Conservation (phyloP, 2,888 invertebrate genomes). For the Eristalis arbustorum region DNA sequence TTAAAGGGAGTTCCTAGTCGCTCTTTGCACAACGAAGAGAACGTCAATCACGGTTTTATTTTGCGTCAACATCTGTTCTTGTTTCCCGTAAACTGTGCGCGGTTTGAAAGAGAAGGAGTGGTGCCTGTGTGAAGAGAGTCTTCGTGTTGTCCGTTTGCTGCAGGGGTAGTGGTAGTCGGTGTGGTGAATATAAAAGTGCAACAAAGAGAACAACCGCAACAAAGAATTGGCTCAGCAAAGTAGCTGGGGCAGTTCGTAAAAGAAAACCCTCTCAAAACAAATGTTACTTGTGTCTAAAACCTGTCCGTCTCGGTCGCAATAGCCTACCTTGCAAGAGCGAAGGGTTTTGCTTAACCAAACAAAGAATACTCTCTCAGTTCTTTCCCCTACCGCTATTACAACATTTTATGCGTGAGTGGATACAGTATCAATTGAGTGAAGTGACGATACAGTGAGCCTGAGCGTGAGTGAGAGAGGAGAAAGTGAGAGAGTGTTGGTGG, state of each 20-base stretch:
- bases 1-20: constrained; percentile 8
- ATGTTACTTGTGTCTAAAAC: not conserved
- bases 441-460: not conserved
- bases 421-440: too few species aligned
- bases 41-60: not conserved
- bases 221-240: not conserved
- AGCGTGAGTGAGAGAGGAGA: not conserved
- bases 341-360: not conserved
- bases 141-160: not conserved
- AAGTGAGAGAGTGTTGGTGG: constrained; percentile 32
- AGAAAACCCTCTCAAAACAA: not conserved
- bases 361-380: not conserved
- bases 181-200: not conserved
- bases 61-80: not conserved
- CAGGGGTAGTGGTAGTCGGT: not conserved
- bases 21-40: constrained; percentile 34
- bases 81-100: not conserved
- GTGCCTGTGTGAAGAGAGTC: not conserved
- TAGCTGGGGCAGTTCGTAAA: not conserved
- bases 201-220: not conserved
- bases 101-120: not conserved
- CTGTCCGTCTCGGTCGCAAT: not conserved
- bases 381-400: not conserved
- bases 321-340: not conserved
- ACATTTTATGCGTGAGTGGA: not conserved